Percentiles rank a stretch among this genome's conserved stretches.
phyloP scores from a whole-genome alignment of 2,888 invertebrate species.

The Athetis lepigone region DNA sequence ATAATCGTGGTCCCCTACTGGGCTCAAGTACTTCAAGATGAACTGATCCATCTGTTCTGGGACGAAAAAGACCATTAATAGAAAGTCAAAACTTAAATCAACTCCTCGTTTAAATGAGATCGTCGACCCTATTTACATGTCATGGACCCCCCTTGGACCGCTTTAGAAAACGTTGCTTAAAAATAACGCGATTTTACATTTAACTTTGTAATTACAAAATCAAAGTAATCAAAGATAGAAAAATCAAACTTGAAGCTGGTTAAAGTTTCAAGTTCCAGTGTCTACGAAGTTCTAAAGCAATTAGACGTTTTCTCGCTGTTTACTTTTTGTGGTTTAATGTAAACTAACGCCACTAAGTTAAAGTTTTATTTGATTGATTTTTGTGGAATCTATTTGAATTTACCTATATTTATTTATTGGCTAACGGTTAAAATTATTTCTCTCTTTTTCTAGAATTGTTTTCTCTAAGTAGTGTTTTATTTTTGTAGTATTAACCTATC shows the following conservation, averaged over 20 bases:
- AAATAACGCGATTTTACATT: conserved; percentile 40
- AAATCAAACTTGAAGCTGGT: conserved; percentile 9
- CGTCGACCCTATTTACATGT: too few species aligned
- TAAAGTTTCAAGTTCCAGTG: conserved; percentile 12
- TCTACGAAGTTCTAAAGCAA: conserved; percentile 7
- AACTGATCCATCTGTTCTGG: too few species aligned
- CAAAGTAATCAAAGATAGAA: conserved; percentile 4
- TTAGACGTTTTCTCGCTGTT: conserved; percentile 26
- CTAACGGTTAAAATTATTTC: neutral
- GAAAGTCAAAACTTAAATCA: too few species aligned
- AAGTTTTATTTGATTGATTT: conserved; percentile 12
- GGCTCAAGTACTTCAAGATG: too few species aligned
- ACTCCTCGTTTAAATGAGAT: too few species aligned
- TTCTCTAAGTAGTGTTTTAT: neutral
- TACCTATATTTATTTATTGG: neutral
- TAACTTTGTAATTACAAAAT: conserved; percentile 26
- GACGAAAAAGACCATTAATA: too few species aligned
- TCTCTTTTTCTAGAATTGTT: neutral
- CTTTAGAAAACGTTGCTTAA: too few species aligned
- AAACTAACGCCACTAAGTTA: conserved; percentile 9
- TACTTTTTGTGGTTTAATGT: conserved; percentile 18
- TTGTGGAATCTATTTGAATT: neutral
- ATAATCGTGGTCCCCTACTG: too few species aligned
- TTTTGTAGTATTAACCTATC: conserved; percentile 11
- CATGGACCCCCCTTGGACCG: too few species aligned